phyloP scores from a whole-genome alignment of 2,113 vertebrate genomes.

The Mellivora capensis region DNA sequence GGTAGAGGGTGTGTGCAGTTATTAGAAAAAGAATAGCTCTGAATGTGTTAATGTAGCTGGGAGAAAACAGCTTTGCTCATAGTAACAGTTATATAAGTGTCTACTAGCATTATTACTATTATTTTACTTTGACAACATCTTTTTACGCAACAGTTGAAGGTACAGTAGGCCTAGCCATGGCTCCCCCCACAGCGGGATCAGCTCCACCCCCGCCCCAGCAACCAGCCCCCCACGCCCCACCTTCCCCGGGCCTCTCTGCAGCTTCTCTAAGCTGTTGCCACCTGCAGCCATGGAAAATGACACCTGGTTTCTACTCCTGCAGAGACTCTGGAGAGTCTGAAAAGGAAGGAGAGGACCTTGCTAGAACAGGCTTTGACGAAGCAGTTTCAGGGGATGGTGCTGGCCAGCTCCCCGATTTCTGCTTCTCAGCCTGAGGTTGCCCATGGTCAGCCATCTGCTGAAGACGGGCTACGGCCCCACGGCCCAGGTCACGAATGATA shows the following conservation, averaged over 20 bases:
- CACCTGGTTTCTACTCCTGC: background rate
- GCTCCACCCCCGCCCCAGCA: background rate
- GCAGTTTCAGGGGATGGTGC: background rate
- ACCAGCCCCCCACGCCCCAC: background rate
- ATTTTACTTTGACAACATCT: slow-evolving; percentile 27
- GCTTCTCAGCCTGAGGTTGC: fast-evolving
- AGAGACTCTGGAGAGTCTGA: background rate
- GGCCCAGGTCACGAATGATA: fast-evolving
- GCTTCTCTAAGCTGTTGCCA: background rate
- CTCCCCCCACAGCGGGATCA: background rate
- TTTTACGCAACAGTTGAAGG: slow-evolving; percentile 46
- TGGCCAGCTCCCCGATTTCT: no score
- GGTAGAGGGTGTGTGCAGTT: background rate
- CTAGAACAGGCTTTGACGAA: background rate
- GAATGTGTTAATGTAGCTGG: background rate
- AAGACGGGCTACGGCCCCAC: background rate
- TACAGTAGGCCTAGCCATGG: background rate
- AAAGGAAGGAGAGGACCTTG: no score
- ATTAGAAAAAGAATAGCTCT: slow-evolving; percentile 35
- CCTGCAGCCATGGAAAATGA: background rate
- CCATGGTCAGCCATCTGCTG: background rate
- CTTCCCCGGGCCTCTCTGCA: no score
- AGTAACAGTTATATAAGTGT: background rate
- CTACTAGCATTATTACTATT: background rate
- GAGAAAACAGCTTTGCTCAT: background rate